These are phyloP conservation scores for Odontomachus brunneus DNA, from an alignment of 1,140 invertebrate genomes.

Conservation along the genomic window DNA sequence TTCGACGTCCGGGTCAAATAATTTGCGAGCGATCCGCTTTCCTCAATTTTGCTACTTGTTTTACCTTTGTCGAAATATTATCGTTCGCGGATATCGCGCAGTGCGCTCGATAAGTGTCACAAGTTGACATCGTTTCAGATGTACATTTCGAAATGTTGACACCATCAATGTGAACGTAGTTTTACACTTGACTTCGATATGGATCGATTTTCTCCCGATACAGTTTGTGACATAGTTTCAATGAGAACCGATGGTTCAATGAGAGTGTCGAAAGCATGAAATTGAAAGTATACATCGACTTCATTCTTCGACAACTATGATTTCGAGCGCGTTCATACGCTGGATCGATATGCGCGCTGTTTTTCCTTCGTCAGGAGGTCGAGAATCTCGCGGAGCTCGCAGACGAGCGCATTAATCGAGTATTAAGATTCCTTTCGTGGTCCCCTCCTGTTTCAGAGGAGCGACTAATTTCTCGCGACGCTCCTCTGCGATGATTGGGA, in stretches of 20 bases:
- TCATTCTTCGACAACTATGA: conserved; percentile 17
- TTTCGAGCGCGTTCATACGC: conserved; percentile 62
- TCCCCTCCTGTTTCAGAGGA: conserved; percentile 2
- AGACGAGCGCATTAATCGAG: conserved; percentile 1
- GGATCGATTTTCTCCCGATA: no score
- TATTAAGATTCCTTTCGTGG: background rate
- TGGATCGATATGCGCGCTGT: conserved; percentile 69
- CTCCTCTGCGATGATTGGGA: background rate
- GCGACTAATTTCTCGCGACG: conserved; percentile 22
- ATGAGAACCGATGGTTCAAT: no score
- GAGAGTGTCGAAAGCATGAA: no score
- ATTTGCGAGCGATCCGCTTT: conserved; percentile 10
- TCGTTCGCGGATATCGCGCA: no score
- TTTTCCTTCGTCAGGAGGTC: background rate
- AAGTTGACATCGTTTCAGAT: no score
- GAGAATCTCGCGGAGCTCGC: conserved; percentile 13
- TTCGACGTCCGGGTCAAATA: background rate
- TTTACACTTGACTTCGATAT: no score
- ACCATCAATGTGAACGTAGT: background rate
- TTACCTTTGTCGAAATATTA: conserved; percentile 23
- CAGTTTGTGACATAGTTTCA: no score
- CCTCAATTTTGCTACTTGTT: conserved; percentile 11
- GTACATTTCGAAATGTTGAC: conserved; percentile 2
- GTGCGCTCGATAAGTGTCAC: no score
- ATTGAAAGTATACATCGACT: background rate